Conservation (phyloP, 2,113 vertebrate genomes). For the Hippocampus abdominalis region DNA sequence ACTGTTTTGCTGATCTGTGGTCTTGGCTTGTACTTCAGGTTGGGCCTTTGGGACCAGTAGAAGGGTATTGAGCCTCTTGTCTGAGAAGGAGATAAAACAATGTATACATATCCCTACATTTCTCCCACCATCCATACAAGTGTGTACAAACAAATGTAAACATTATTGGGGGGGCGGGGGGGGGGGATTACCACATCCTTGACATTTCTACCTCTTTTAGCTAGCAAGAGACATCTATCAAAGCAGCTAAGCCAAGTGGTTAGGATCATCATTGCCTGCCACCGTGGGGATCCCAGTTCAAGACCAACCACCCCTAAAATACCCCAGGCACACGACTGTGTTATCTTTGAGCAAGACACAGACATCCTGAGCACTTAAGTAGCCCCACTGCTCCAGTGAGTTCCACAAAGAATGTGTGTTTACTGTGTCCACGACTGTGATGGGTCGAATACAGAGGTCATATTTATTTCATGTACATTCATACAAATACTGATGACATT, state of each 20-base stretch:
- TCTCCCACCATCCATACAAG: background rate
- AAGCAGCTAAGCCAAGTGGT: background rate
- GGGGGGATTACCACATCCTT: background rate
- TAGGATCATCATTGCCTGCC: no score
- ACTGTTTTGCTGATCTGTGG: conserved; percentile 92
- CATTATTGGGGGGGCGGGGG: no score
- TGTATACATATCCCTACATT: background rate
- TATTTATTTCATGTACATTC: background rate
- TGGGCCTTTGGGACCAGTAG: conserved; percentile 96
- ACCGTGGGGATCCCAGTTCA: no score
- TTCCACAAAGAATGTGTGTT: no score
- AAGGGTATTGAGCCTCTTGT: conserved; percentile 94
- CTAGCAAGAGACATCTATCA: background rate
- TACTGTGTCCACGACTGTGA: no score
- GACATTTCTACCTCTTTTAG: background rate
- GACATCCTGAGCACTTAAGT: no score
- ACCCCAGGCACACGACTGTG: no score
- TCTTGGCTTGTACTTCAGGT: conserved; percentile 92
- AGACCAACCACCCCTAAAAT: no score
- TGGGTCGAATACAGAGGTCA: background rate
- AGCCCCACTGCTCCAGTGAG: no score
- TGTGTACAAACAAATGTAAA: background rate
- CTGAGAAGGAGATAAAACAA: conserved; percentile 60
- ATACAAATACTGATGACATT: no score
- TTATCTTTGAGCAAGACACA: no score